Conservation (phyloP, 2,797 vertebrate species). For the Melanotaenia boesemani region DNA sequence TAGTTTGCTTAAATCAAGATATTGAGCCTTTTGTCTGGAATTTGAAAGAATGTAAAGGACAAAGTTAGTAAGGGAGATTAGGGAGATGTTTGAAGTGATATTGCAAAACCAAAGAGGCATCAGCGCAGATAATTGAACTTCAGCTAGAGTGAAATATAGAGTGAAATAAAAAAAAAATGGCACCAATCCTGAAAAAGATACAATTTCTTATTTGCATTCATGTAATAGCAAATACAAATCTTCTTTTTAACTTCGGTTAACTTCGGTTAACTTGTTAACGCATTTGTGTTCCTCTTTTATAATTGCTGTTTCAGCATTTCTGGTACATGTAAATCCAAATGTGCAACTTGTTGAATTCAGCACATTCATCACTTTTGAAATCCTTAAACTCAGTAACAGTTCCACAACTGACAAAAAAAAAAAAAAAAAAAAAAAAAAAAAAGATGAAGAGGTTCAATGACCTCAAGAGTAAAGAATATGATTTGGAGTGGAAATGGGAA, state of each 20-base stretch:
- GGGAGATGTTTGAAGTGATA: constrained; percentile 22
- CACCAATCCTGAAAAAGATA: constrained; percentile 31
- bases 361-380: neutral
- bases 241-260: neutral
- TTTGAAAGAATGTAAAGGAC: constrained; percentile 10
- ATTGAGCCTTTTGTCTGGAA: constrained; percentile 44
- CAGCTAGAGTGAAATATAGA: neutral
- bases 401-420: too few relatives aligned
- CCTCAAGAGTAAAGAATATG: too few relatives aligned
- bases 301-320: neutral
- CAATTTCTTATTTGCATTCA: neutral
- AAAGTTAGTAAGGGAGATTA: constrained; percentile 27
- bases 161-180: neutral
- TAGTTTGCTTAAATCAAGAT: constrained; percentile 49
- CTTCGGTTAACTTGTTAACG: neutral
- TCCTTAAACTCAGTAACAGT: too few relatives aligned
- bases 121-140: constrained; percentile 39
- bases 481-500: too few relatives aligned
- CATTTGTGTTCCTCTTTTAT: neutral
- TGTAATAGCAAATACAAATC: constrained; percentile 3
- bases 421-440: too few relatives aligned
- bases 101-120: constrained; percentile 29
- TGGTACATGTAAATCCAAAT: neutral
- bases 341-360: neutral
- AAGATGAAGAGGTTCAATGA: too few relatives aligned